These are phyloP conservation scores for Archivesica marissinica DNA, from an alignment of 1,140 invertebrate genomes.

Conservation along the genomic window DNA sequence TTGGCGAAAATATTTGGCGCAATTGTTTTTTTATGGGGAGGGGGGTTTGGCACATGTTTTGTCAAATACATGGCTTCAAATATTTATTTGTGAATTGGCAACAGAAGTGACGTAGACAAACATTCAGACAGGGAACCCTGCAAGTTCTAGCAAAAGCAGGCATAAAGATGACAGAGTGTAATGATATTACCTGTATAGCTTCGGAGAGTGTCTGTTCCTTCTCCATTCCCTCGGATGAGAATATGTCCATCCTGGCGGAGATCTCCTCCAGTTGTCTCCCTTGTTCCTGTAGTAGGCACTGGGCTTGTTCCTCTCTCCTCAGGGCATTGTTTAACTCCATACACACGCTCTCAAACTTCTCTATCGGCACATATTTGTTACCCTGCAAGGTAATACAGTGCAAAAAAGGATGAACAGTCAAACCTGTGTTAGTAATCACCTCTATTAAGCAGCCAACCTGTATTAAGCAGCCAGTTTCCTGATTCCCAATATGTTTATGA, in stretches of 20 bases:
- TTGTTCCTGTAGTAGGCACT: conserved; percentile 81
- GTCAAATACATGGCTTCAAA: not conserved
- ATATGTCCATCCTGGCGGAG: conserved; percentile 72
- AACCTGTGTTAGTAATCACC: too few species aligned
- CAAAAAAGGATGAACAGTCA: too few species aligned
- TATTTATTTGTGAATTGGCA: too few species aligned
- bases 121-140: too few species aligned
- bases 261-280: conserved; percentile 78
- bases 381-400: conserved; percentile 63
- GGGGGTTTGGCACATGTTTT: not conserved
- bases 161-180: too few species aligned
- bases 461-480: too few species aligned
- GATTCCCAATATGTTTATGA: too few species aligned
- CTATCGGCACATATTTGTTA: conserved; percentile 74
- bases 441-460: too few species aligned
- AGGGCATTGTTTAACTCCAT: conserved; percentile 79
- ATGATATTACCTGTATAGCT: conserved; percentile 78
- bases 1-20: too few species aligned
- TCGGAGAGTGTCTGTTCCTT: conserved; percentile 75
- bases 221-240: conserved; percentile 74
- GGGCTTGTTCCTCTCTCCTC: conserved; percentile 78
- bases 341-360: conserved; percentile 82
- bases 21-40: too few species aligned
- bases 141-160: too few species aligned
- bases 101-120: too few species aligned